Base-by-base conservation (phyloP, 2,113 vertebrate genomes). In the Carassius carassius region DNA sequence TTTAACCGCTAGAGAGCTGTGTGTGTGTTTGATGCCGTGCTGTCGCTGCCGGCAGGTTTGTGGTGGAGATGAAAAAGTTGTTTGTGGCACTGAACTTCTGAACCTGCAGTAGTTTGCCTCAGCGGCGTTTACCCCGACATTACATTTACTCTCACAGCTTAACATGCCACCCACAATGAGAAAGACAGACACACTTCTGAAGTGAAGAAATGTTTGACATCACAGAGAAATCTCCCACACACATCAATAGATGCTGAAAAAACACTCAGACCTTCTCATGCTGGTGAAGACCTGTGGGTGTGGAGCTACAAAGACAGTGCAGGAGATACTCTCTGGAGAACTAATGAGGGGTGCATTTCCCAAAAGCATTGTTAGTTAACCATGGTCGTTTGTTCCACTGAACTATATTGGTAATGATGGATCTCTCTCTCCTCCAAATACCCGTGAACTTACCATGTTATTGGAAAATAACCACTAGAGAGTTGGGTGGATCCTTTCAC, bases 261-360 rank as follows among this genome's bases (percentile, higher is more conserved):
- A 44, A 82, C 73, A 23, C 80, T 19, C 73, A 81, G 60, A 49
- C 44, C 72, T 49, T 56, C 62, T 69, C 65, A 69, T 69, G 32
- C 17, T 69, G 65, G 65, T 19, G 65, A 37, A 69, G 29, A 69
- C 19, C 65, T 19, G 32, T 35, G 3, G 29, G 19, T 69, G 29
- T 44, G 41, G 41, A 47, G 41, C 41, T 9, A 44, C 41, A 44
- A 44, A 10, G 29, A 69, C 16, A n/a, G n/a, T n/a, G n/a, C n/a
- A n/a, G n/a, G n/a, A n/a, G n/a, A n/a, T n/a, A 17, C 23, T 56
- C 51, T 56, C 51, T 56, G 0, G 16, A 56, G 51, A 56, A 6
- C 54, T 56, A 8, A 56, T 56, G 17, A 56, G 54, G 17, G 19
- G 17, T 58, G 54, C 54, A 7, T 21, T 56, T 58, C 54, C 54